phyloP scores from a whole-genome alignment of 2,888 invertebrate species.

The Amblyjoppa proteus region DNA sequence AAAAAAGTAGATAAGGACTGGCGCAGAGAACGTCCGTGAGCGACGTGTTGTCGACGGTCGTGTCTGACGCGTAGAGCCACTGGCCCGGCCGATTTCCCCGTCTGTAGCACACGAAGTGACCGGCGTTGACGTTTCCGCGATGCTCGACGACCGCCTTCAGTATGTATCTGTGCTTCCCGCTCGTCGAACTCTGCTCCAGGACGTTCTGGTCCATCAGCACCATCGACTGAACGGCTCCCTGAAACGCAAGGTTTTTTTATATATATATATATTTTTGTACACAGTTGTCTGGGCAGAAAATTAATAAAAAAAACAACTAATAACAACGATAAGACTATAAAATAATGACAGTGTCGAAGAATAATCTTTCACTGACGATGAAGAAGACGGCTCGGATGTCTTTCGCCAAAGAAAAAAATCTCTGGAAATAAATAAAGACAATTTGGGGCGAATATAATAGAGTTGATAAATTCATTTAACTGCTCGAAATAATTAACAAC shows the following conservation, averaged over 20 bases:
- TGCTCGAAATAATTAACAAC: too few relatives aligned
- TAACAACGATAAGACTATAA: too few relatives aligned
- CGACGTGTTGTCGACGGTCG: conserved; percentile 92
- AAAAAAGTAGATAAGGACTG: conserved; percentile 97
- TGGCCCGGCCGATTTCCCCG: conserved; percentile 89
- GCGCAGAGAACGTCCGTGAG: conserved; percentile 93
- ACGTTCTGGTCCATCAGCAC: conserved; percentile 82
- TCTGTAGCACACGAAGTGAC: conserved; percentile 98
- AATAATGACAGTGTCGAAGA: too few relatives aligned
- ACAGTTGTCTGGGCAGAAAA: not conserved
- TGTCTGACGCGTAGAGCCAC: conserved; percentile 86
- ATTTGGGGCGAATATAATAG: too few relatives aligned
- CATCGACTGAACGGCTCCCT: conserved; percentile 86
- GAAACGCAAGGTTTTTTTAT: conserved; percentile 20
- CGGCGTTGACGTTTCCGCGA: conserved; percentile 94
- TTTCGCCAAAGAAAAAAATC: too few relatives aligned
- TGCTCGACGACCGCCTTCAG: conserved; percentile 95
- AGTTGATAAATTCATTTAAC: too few relatives aligned
- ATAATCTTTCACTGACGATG: too few relatives aligned
- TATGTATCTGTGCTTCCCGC: conserved; percentile 89
- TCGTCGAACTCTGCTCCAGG: conserved; percentile 78
- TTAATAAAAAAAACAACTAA: not conserved
- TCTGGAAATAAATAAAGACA: too few relatives aligned
- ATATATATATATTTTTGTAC: not conserved
- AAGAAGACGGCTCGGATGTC: too few relatives aligned